Evolutionary conservation across 2,113 vertebrate species (phyloP).

Genomic region (Paratilapia polleni): DNA sequence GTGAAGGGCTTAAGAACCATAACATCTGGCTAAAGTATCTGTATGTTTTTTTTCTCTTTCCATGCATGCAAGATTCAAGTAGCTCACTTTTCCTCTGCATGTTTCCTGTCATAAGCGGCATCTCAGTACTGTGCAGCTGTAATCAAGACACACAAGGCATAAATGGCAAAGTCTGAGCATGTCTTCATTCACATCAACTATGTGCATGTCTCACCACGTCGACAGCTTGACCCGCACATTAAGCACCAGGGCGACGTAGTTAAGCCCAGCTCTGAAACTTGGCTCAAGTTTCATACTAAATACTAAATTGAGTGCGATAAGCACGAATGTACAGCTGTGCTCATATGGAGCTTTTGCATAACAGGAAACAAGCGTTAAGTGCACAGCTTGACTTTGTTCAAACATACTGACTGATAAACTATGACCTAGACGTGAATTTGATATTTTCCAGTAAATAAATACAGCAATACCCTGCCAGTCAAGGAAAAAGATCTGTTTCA

Average conservation of each 20-base stretch:
- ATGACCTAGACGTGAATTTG: slow-evolving; percentile 14
- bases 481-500: not conserved
- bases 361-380: slow-evolving; percentile 36
- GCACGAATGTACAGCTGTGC: slow-evolving; percentile 55
- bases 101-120: not conserved
- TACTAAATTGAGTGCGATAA: slow-evolving; percentile 45
- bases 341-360: not conserved
- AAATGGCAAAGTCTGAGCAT: slow-evolving; percentile 27
- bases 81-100: not conserved
- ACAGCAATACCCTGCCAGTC: slow-evolving; percentile 12
- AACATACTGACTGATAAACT: slow-evolving; percentile 5
- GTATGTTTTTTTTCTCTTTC: not conserved
- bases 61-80: not conserved
- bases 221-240: slow-evolving; percentile 31
- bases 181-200: slow-evolving; percentile 24
- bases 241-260: slow-evolving; percentile 40
- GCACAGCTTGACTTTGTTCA: slow-evolving; percentile 16
- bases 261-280: slow-evolving; percentile 20
- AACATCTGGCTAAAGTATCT: not conserved
- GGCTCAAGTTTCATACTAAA: slow-evolving; percentile 41
- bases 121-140: slow-evolving; percentile 23
- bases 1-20: not conserved
- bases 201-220: slow-evolving; percentile 27
- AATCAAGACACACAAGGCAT: slow-evolving; percentile 16
- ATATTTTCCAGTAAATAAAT: slow-evolving; percentile 24